Percentiles rank a stretch among this genome's conserved stretches.
Evolutionary conservation across 1,140 invertebrate species (phyloP).

Genomic region (Drosophila seguyi): DNA sequence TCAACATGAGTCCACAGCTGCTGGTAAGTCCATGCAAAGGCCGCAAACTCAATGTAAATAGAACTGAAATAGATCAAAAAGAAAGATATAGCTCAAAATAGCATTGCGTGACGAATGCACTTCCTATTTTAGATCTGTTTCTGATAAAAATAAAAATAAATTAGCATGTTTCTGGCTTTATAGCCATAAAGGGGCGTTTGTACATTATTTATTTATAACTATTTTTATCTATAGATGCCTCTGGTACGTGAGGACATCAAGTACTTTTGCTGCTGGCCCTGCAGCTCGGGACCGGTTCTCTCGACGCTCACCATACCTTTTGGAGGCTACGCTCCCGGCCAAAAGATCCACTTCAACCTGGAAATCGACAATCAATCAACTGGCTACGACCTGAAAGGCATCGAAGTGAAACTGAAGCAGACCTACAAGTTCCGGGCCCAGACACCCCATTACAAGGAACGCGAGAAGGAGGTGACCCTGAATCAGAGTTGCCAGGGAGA

Average conservation of each 20-base stretch:
- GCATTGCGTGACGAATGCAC: not conserved
- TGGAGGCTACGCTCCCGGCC: constrained; percentile 76
- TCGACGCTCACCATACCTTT: constrained; percentile 68
- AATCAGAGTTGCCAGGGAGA: constrained; percentile 26
- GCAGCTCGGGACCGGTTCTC: constrained; percentile 60
- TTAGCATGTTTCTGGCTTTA: not conserved
- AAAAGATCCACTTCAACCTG: constrained; percentile 59
- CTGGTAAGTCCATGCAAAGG: constrained; percentile 43
- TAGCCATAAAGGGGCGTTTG: not conserved
- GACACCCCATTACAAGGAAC: constrained; percentile 42
- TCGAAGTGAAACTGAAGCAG: constrained; percentile 45
- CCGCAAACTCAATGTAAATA: not conserved
- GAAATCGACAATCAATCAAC: constrained; percentile 68
- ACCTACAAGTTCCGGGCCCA: constrained; percentile 53
- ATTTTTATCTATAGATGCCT: constrained; percentile 44
- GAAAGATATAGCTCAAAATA: not conserved
- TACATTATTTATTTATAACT: not conserved
- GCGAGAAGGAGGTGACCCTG: constrained; percentile 37
- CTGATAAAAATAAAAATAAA: not conserved
- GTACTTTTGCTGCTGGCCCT: constrained; percentile 78
- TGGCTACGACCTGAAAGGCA: constrained; percentile 59
- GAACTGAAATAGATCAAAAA: not conserved
- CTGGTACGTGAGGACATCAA: constrained; percentile 62
- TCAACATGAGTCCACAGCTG: constrained; percentile 87
- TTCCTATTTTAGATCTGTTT: not conserved